Base-by-base conservation (phyloP, 1,140 invertebrate species). In the Carposina sasakii region DNA sequence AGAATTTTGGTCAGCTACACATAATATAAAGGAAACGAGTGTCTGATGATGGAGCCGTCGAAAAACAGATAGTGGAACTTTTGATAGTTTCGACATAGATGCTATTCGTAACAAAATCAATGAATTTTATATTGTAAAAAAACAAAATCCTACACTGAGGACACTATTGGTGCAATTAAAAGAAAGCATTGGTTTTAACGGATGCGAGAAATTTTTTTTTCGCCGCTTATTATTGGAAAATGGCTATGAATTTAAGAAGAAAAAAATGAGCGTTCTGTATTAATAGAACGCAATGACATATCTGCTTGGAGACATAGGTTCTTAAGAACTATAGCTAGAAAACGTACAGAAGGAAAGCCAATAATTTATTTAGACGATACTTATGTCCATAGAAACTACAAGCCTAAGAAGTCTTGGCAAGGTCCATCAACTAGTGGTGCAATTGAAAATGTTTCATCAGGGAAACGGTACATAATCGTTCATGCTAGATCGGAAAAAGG, bases 61-160 rank as follows among this genome's bases (percentile, higher is more conserved):
- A n/a, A n/a, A n/a, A n/a, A n/a, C n/a, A n/a, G n/a, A n/a, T n/a
- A n/a, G n/a, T n/a, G n/a, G n/a, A 24, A 48, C 46, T 26, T 34
- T 54, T 17, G 42, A 55, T 41, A 20, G 26, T 19, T 50, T 49
- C 46, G 53, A 55, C n/a, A 46, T 55, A 12, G 22, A 2, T 23
- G 53, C 28, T 17, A 51, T 60, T 12, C 17, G 41, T 13, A 48
- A 48, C 10, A 59, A 54, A 48, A 50, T 59, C 2, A 49, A 41
- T 37, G 47, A 54, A 33, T 59, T 54, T 44, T 59, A 59, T 33
- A n/a, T 10, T 40, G 57, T 59, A 0, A 49, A 45, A 48, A 59
- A 59, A 28, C 37, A 55, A 48, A 48, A 52, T 6, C 57, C 57
- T 23, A 59, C 57, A 19, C 26, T 59, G 33, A 39, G 39, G 36